phyloP scores from a whole-genome alignment of 2,888 invertebrate genomes.

The Corbicula japonica region DNA sequence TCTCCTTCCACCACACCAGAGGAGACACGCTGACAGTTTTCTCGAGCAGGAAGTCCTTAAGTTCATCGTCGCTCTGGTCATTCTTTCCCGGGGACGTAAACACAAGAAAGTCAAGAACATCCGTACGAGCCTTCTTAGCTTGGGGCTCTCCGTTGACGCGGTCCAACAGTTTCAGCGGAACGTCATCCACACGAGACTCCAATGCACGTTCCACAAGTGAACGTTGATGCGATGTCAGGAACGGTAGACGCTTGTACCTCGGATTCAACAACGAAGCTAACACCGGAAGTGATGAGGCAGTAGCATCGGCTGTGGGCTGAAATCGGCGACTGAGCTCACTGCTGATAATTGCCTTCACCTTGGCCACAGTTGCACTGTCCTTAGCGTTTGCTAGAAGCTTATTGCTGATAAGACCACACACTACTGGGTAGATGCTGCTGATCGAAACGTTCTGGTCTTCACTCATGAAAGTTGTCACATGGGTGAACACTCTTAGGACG shows the following conservation, averaged over 20 bases:
- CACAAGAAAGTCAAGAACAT: too few species aligned
- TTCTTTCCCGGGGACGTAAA: too few species aligned
- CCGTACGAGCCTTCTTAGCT: too few species aligned
- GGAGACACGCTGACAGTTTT: too few species aligned
- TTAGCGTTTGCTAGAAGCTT: background rate
- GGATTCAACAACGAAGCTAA: slow-evolving; percentile 27
- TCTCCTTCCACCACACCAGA: too few species aligned
- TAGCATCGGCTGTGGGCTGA: too few species aligned
- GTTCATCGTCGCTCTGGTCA: too few species aligned
- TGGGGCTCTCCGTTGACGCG: background rate
- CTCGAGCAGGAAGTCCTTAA: too few species aligned
- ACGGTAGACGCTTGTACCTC: slow-evolving; percentile 23
- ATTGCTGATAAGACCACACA: slow-evolving; percentile 26
- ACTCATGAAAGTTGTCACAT: slow-evolving; percentile 33
- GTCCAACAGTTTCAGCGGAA: slow-evolving; percentile 11
- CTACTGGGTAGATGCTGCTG: slow-evolving; percentile 33
- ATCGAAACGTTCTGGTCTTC: slow-evolving; percentile 11
- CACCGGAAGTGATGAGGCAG: slow-evolving; percentile 8
- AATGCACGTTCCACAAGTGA: background rate
- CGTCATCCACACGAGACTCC: slow-evolving; percentile 19
- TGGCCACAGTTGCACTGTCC: slow-evolving; percentile 24
- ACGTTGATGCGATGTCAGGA: slow-evolving; percentile 16
- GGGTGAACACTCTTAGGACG: slow-evolving; percentile 15
- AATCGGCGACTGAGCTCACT: too few species aligned
- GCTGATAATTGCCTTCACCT: too few species aligned